Evolutionary conservation across 2,797 vertebrate genomes (phyloP).

Genomic region (Bradypus variegatus): DNA sequence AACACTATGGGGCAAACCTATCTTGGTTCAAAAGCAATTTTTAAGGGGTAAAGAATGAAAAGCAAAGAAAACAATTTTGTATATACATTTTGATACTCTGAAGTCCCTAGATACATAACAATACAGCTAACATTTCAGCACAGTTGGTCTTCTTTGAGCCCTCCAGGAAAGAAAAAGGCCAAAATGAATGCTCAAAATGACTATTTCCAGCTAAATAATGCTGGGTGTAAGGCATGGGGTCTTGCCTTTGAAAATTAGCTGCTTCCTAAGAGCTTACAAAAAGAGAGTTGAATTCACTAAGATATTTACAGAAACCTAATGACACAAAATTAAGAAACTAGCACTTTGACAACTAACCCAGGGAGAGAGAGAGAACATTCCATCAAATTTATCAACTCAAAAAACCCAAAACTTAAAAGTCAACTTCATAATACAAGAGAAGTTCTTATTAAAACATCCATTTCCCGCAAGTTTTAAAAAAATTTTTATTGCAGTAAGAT

Average conservation of each 20-base stretch:
- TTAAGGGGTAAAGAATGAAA: slow-evolving; percentile 10
- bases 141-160: neutral
- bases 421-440: neutral
- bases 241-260: slow-evolving; percentile 17
- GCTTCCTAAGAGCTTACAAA: neutral
- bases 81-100: neutral
- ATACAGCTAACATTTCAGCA: neutral
- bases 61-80: neutral
- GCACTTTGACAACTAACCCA: neutral
- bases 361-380: neutral
- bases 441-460: neutral
- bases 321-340: neutral
- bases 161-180: slow-evolving; percentile 18
- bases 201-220: neutral
- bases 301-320: slow-evolving; percentile 17
- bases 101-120: slow-evolving; percentile 21
- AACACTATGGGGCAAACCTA: neutral
- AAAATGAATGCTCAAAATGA: neutral
- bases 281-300: neutral
- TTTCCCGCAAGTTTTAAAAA: neutral
- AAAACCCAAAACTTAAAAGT: slow-evolving; percentile 8
- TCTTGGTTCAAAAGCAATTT: neutral
- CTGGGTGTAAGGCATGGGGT: neutral
- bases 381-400: neutral
- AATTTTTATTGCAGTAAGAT: too few relatives aligned